Percentiles rank a stretch among this genome's conserved stretches.
These are phyloP conservation scores for Falco biarmicus DNA, from an alignment of 2,797 vertebrate species.

Conservation along the genomic window DNA sequence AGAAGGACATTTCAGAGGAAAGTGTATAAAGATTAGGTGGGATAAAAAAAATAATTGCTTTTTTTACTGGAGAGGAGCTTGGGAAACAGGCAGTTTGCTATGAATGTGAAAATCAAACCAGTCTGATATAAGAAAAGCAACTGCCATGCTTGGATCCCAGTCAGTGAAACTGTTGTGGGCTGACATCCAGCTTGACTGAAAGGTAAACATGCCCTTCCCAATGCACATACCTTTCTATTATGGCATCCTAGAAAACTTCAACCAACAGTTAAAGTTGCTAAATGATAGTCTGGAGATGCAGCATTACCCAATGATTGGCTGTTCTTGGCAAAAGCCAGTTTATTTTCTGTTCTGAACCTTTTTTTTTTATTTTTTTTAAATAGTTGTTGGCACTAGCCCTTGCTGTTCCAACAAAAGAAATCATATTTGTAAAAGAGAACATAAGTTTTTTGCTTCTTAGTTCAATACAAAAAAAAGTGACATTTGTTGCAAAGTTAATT, in stretches of 20 bases:
- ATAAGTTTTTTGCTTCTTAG: neutral
- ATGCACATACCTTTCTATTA: slow-evolving; percentile 30
- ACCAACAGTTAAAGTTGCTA: neutral
- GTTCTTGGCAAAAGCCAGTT: neutral
- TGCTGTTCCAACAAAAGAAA: neutral
- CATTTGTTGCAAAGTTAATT: neutral
- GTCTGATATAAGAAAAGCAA: neutral
- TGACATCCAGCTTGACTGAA: neutral
- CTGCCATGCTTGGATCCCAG: neutral
- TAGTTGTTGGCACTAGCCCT: neutral
- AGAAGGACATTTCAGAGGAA: neutral
- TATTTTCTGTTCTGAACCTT: slow-evolving; percentile 9
- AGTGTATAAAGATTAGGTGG: neutral
- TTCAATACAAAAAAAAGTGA: neutral
- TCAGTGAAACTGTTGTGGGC: neutral
- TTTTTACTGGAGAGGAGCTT: neutral
- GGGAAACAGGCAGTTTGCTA: neutral
- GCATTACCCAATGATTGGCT: neutral
- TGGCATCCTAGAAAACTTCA: slow-evolving; percentile 35
- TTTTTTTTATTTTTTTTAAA: neutral
- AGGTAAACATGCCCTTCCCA: slow-evolving; percentile 46
- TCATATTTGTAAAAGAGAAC: neutral
- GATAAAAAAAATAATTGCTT: neutral
- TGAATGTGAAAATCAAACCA: slow-evolving; percentile 16
- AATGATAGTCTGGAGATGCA: neutral